Base-by-base conservation (phyloP, 2,797 vertebrate genomes). In the Sus cebifrons region DNA sequence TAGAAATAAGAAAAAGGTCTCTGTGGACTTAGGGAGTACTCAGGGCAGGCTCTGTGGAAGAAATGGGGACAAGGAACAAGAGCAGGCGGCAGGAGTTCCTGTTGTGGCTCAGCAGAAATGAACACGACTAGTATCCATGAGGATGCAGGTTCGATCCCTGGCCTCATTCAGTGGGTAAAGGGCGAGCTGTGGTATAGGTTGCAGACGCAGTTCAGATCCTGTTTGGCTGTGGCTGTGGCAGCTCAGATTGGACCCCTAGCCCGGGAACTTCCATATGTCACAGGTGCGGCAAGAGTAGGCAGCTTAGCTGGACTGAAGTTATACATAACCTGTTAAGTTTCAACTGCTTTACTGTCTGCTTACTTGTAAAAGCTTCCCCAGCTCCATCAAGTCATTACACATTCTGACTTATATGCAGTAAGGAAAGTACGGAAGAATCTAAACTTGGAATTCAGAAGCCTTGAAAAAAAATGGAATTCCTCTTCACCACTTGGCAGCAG, bases 301-400 rank as follows among this genome's bases (percentile, higher is more conserved):
- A 36, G 3, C 36, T 36, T 36, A 36, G 36, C 36, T 36, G 68
- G 18, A 87, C 6, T 49, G 40, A 92, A 89, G 54, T 77, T 92
- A 75, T 27, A 94, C 12, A 93, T 56, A 84, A 82, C 52, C 36
- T 58, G 62, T 73, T 92, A 74, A 71, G 89, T 78, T 89, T 86
- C 29, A 82, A 29, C 73, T 86, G 44, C 68, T 84, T 79, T 54
- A 71, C 1, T 85, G 70, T 70, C 36, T 78, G 36, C 54, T 94
- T 89, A 86, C 13, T 92, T 81, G 70, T 49, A 70, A 89, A 81
- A 88, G 17, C 9, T 89, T 89, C 68, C 62, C 56, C 74, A 82
- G 64, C 16, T 68, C 44, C 71, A 94, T 0, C 64, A 23, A 75
- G 20, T 88, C 73, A 78, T 91, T 32, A 84, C 58, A 78, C 29